phyloP scores from a whole-genome alignment of 2,797 vertebrate species.

The Dipus sagitta region DNA sequence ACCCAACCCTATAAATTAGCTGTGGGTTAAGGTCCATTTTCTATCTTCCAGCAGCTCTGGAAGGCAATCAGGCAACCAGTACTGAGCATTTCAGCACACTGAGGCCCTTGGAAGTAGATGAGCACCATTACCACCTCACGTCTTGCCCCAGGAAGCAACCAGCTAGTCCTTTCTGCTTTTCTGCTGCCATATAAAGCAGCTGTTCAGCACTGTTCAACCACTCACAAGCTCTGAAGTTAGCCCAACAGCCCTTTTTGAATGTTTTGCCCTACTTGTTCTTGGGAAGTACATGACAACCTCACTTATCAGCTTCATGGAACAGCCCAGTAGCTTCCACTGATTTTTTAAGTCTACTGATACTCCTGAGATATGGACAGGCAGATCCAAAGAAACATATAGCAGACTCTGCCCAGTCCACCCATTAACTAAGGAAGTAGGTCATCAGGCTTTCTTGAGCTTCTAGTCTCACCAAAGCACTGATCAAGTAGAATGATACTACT shows the following conservation, averaged over 20 bases:
- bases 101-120: neutral
- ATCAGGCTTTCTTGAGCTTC: neutral
- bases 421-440: neutral
- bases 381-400: neutral
- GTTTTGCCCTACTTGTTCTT: neutral
- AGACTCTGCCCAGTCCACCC: neutral
- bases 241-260: neutral
- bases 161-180: neutral
- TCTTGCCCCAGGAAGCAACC: neutral
- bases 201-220: neutral
- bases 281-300: neutral
- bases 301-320: neutral
- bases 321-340: neutral
- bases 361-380: neutral
- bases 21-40: neutral
- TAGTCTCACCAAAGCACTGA: neutral
- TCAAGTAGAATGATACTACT: neutral
- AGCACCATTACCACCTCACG: neutral
- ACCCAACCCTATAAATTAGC: neutral
- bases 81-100: neutral
- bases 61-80: neutral
- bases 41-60: neutral
- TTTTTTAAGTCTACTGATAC: neutral
- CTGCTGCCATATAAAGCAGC: neutral
- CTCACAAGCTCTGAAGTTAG: neutral